Evolutionary conservation across 2,797 vertebrate species (phyloP), one percentile per base, ranked within the genome.

Genomic region (Coluber constrictor): DNA sequence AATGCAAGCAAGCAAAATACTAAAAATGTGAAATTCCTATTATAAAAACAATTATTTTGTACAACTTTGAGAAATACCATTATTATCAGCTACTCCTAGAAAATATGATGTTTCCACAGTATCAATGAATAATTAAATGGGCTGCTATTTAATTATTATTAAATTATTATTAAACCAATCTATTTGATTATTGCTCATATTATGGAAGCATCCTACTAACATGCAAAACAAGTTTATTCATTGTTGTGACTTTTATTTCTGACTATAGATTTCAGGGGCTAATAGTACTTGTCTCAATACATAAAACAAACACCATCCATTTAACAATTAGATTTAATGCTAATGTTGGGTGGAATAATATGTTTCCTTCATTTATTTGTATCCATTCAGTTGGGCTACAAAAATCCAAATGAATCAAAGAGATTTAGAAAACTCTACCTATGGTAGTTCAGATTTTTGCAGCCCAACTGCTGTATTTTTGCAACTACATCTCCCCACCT

Each of bases 11-110:
- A 15, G 11, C 61, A 51, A 6, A 83, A 83, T 74, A 88, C 66
- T 95, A 59, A 92, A 92, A 91, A 94, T 47, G 93, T 90, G 27
- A 0, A 13, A 86, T 32, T 94, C 70, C 83, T 20, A 57, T 91
- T 92, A 74, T 0, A 13, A 57, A 59, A 88, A 92, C 47, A 59
- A 88, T 88, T 88, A 59, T 59, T 60, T 20, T 86, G 0, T 0
- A 37, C 25, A 88, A 86, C 3, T n/a, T 0, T 0, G 4, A 1
- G 54, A 91, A 83, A 91, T 54, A 55, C 86, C 89, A 91, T 92
- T 86, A 90, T 15, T 32, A 7, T 47, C 10, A 47, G 74, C 18
- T 83, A 79, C 37, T n/a, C n/a, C 43, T n/a, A 61, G 29, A 60
- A 56, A 92, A 92, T 55, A 56, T 16, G 7, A 88, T 56, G 47